Evolutionary conservation across 2,797 vertebrate genomes (phyloP), one percentile per base, ranked within the genome.

Genomic region (Calcarius lapponicus): DNA sequence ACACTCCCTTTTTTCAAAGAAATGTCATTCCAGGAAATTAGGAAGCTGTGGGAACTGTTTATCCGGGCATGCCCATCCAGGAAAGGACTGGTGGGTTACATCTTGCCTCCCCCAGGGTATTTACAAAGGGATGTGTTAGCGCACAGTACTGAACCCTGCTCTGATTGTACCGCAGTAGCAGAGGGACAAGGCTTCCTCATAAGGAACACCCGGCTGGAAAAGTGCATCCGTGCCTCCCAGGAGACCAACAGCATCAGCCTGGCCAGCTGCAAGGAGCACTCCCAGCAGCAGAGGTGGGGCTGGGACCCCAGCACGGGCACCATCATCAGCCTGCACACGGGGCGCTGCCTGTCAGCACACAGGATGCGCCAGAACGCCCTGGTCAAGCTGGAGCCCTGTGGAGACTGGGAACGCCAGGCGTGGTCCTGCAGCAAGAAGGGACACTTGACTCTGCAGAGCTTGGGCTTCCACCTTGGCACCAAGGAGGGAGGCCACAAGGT

Each of bases 341-440:
- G 96, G 72, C 96, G 96, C 73, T 99, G 99, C 95, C 95, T 99
- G 93, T 98, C 98, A 0, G 98, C 97, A 16, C 94, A 86, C 2
- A 66, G 87, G 56, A 78, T 16, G 2, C 95, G n/a, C 43, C 96
- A 98, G 43, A 93, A 97, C 9, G 97, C 98, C 42, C 84, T 95
- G 3, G 97, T 98, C 71, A 97, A 95, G 60, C 78, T 98, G 92
- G 97, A 97, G 82, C 69, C 96, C 56, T 99, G 99, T 5, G 65
- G 85, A 13, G 89, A 91, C 82, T 70, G 72, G 84, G 96, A 97
- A 24, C 97, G 26, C 34, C 99, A 99, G 91, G 82, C 83, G 0
- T 99, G 99, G 99, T 96, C 91, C 67, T 99, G 99, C 95, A 98
- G 98, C 93, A 98, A 97, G 95, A 98, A 98, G 95, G 98, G 99